Base-by-base conservation (phyloP, 1,140 invertebrate species). In the Macrosteles quadrilineatus region DNA sequence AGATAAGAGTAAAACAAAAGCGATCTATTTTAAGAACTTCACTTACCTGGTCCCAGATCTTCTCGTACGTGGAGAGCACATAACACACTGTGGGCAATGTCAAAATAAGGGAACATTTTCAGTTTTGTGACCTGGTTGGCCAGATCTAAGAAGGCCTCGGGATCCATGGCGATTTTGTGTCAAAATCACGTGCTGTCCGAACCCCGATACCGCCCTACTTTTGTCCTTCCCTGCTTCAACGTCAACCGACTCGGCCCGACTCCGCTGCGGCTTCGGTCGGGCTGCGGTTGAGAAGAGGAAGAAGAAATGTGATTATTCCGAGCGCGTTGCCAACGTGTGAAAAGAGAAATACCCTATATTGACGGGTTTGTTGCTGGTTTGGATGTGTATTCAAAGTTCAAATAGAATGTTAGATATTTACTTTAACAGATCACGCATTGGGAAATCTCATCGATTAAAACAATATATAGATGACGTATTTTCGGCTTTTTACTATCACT, bases 101-200 rank as follows among this genome's bases (percentile, higher is more conserved):
- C 97, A 83, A 99, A 99, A 85, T 98, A 99, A 40, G 98, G 98
- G 82, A 93, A 99, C 97, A 99, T 98, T 87, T 98, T 98, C 74
- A 99, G 86, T 83, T 98, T 98, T 74, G 97, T 96, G 81, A 99
- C 95, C 87, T 96, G 94, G 83, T 98, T 98, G 83, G 97, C 95
- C 85, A 98, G 88, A 80, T 98, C 96, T 77, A 98, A 87, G 83
- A 98, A 98, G 53, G 95, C 91, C 87, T 98, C 95, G 78, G 95
- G 94, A 91, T 98, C 96, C 94, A 98, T 94, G 75, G 73, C 81
- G 77, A 64, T 40, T 1, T 47, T 59, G n/a, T 57, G 19, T 68
- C 25, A 50, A 55, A 31, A 59, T 11, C 55, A 59, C 55, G 55
- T 53, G 67, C 32, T 17, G 36, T 59, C 50, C 47, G 25, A 57